Conservation (phyloP, 2,113 vertebrate genomes). For the Fulica atra region DNA sequence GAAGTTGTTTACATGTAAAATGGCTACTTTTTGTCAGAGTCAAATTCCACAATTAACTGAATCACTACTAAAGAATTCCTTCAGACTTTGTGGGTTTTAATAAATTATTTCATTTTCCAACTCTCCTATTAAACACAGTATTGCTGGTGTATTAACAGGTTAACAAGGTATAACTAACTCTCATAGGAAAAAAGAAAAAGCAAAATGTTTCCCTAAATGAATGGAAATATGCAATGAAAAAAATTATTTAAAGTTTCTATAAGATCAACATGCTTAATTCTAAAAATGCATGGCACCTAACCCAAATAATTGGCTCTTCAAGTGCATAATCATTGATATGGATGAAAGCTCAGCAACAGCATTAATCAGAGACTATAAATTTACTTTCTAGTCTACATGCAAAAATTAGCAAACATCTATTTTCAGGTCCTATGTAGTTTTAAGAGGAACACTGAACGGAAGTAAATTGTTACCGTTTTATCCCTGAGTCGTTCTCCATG, state of each 20-base stretch:
- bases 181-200: background rate
- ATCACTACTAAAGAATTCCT: background rate
- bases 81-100: background rate
- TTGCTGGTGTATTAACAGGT: background rate
- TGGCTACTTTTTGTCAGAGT: background rate
- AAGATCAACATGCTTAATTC: background rate
- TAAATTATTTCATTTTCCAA: background rate
- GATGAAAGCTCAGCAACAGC: background rate
- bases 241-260: background rate
- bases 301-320: background rate
- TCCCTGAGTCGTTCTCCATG: conserved; percentile 98
- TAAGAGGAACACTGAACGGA: background rate
- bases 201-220: background rate
- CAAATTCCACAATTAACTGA: background rate
- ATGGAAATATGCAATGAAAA: background rate
- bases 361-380: background rate
- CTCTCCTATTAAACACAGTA: background rate
- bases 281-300: background rate
- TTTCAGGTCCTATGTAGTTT: background rate
- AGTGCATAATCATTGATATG: background rate
- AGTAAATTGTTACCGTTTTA: conserved; percentile 88
- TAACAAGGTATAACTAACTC: background rate
- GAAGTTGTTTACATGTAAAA: background rate
- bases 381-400: background rate
- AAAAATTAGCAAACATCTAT: background rate